Evolutionary conservation across 2,888 invertebrate species (phyloP).

Genomic region (Chalcosyrphus nemorum): DNA sequence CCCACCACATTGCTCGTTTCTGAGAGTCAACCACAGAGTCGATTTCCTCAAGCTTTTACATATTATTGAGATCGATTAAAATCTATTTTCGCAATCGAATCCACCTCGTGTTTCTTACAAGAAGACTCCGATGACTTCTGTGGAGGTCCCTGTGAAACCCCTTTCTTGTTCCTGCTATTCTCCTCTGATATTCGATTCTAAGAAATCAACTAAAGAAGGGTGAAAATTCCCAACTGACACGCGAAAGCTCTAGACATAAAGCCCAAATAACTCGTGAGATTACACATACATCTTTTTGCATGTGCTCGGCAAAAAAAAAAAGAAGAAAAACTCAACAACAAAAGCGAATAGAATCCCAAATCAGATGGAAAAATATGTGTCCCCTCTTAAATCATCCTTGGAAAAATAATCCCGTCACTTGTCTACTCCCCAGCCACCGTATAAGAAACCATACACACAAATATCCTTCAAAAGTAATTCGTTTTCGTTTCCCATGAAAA

Average conservation of each 20-base stretch:
- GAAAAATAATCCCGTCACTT: constrained; percentile 17
- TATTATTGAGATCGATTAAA: no score
- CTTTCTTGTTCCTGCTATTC: no score
- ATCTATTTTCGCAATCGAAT: no score
- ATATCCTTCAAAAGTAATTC: constrained; percentile 7
- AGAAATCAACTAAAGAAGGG: neutral
- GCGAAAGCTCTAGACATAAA: neutral
- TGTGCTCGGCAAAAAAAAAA: no score
- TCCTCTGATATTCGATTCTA: neutral
- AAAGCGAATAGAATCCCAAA: neutral
- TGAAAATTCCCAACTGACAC: neutral
- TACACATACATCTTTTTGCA: neutral
- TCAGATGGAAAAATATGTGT: neutral
- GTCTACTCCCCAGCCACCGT: neutral
- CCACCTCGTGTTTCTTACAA: no score
- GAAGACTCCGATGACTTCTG: no score
- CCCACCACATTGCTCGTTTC: no score
- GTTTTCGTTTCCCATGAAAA: neutral
- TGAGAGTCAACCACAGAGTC: no score
- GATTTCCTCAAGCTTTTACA: no score
- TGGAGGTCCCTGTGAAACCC: no score
- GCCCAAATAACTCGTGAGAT: neutral
- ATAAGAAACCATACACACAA: neutral
- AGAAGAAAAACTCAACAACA: no score
- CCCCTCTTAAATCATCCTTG: constrained; percentile 6